Conservation (phyloP, 2,113 vertebrate species). For the Chaetodon auriga region DNA sequence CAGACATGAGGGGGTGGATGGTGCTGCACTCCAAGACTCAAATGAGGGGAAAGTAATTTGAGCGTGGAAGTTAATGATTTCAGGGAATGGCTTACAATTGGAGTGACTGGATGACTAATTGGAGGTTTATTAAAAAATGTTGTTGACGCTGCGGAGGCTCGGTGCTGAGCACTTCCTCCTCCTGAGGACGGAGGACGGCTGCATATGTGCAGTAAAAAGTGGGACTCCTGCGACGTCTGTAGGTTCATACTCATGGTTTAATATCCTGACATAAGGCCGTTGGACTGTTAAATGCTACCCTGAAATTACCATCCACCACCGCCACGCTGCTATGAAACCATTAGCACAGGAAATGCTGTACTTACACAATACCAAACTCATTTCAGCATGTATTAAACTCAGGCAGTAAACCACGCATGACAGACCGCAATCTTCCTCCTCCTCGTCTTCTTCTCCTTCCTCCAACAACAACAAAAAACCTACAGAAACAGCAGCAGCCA, state of each 20-base stretch:
- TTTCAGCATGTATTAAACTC: slow-evolving; percentile 66
- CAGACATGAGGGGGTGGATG: neutral
- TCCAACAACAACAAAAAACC: slow-evolving; percentile 5
- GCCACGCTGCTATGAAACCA: slow-evolving; percentile 47
- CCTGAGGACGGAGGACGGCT: neutral
- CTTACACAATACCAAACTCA: slow-evolving; percentile 61
- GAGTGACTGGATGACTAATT: slow-evolving; percentile 8
- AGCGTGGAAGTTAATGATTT: slow-evolving; percentile 6
- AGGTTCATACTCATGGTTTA: slow-evolving; percentile 24
- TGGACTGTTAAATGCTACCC: slow-evolving; percentile 35
- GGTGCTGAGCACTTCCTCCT: neutral
- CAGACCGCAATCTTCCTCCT: slow-evolving; percentile 37
- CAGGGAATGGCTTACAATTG: slow-evolving; percentile 1
- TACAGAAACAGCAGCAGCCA: slow-evolving; percentile 37
- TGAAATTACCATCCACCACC: slow-evolving; percentile 40
- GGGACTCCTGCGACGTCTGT: neutral
- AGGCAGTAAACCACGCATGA: slow-evolving; percentile 68
- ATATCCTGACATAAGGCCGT: slow-evolving; percentile 33
- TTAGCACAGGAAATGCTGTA: slow-evolving; percentile 65
- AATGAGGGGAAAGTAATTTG: slow-evolving; percentile 41
- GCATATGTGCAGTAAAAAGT: neutral
- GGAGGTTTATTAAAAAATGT: slow-evolving; percentile 11
- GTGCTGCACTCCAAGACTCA: neutral
- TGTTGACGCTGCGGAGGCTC: slow-evolving; percentile 1
- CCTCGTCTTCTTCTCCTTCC: slow-evolving; percentile 9